phyloP scores from a whole-genome alignment of 2,113 vertebrate genomes.

The Alosa alosa region DNA sequence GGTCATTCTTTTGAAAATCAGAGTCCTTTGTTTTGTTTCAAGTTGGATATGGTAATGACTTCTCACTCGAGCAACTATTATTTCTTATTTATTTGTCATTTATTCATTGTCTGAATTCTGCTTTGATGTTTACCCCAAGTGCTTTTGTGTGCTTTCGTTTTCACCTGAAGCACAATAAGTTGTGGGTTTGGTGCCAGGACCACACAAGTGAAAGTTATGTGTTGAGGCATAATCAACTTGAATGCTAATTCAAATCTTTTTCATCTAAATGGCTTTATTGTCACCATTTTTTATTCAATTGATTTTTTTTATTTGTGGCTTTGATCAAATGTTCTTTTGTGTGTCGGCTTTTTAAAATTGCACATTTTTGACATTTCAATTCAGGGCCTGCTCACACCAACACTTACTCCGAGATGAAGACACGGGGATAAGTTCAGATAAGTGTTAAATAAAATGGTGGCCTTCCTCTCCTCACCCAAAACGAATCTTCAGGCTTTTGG shows the following conservation, averaged over 20 bases:
- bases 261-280: background rate
- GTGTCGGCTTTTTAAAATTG: background rate
- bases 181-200: background rate
- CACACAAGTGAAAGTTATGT: background rate
- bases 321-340: background rate
- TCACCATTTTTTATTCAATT: background rate
- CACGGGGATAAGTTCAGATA: too few species aligned
- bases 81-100: background rate
- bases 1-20: slow-evolving; percentile 2
- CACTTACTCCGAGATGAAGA: background rate
- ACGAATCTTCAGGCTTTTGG: too few species aligned
- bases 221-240: background rate
- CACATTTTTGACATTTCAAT: background rate
- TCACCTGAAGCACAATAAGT: background rate
- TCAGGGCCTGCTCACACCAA: background rate
- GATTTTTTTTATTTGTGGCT: background rate
- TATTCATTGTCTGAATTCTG: slow-evolving; percentile 22
- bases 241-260: background rate
- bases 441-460: too few species aligned
- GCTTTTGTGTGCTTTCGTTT: background rate
- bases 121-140: background rate
- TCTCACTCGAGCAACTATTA: slow-evolving; percentile 5
- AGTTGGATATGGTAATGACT: background rate
- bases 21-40: background rate
- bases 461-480: too few species aligned